Percentiles rank a stretch among this genome's conserved stretches.
Evolutionary conservation across 2,113 vertebrate genomes (phyloP).

Genomic region (Seriola rivoliana): DNA sequence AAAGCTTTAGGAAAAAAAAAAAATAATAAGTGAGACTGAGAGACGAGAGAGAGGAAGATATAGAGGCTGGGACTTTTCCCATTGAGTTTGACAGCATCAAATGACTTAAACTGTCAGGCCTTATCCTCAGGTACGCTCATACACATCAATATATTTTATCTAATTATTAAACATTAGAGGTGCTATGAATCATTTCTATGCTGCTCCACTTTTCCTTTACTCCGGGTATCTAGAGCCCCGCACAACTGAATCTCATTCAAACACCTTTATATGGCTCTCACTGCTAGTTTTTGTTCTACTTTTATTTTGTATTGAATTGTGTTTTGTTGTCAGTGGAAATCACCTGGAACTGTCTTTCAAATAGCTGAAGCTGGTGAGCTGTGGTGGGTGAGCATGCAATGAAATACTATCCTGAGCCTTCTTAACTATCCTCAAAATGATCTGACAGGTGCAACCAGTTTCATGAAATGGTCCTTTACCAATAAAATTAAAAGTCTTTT

Average conservation of each 20-base stretch:
- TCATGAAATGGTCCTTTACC: neutral
- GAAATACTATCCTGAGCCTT: neutral
- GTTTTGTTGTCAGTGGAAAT: neutral
- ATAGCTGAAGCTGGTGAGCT: neutral
- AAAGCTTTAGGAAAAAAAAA: conserved; percentile 59
- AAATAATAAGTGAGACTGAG: conserved; percentile 39
- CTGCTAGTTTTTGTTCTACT: neutral
- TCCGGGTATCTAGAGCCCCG: neutral
- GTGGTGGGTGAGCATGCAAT: neutral
- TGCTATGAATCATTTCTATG: conserved; percentile 38
- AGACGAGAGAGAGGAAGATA: conserved; percentile 27
- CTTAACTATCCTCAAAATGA: neutral
- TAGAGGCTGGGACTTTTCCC: conserved; percentile 20
- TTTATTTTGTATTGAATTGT: neutral
- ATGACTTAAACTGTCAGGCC: conserved; percentile 36
- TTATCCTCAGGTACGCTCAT: conserved; percentile 24
- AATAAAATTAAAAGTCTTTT: conserved; percentile 17
- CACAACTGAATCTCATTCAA: conserved; percentile 13
- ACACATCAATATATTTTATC: conserved; percentile 51
- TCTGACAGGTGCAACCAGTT: conserved; percentile 1
- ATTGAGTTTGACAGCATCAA: conserved; percentile 33
- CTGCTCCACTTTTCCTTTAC: conserved; percentile 9
- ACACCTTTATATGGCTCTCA: neutral
- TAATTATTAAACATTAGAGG: conserved; percentile 37
- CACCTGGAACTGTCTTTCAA: neutral